A percentile compares a stretch with the other conserved stretches of the same genome.
phyloP scores from a whole-genome alignment of 2,113 vertebrate genomes.

The Myotis yumanensis region DNA sequence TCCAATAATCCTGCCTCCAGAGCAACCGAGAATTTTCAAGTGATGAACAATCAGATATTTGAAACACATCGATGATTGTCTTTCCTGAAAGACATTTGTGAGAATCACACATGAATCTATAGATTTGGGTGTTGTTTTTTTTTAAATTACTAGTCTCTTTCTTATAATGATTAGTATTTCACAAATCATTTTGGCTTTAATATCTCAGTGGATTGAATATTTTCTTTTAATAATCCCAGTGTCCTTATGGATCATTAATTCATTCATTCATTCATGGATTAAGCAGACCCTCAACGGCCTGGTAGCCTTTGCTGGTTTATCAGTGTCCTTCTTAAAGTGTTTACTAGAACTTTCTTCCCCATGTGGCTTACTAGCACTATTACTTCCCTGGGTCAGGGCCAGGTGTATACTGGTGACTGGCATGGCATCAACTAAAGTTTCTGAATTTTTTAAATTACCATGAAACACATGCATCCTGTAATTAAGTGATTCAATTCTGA shows the following conservation, averaged over 20 bases:
- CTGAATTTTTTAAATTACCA: neutral
- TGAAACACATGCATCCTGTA: neutral
- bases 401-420: neutral
- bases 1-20: neutral
- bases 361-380: neutral
- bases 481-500: neutral
- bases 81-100: slow-evolving; percentile 39
- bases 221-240: neutral
- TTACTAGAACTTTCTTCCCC: neutral
- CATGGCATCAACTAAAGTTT: neutral
- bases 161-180: neutral
- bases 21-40: neutral
- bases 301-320: neutral
- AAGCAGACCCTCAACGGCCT: neutral
- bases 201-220: neutral
- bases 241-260: neutral
- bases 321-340: neutral
- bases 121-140: neutral
- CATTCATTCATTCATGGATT: neutral
- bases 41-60: neutral
- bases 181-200: neutral
- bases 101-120: neutral
- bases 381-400: neutral
- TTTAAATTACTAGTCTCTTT: neutral
- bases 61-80: neutral